A percentile compares a stretch with the other conserved stretches of the same genome.
phyloP scores from a whole-genome alignment of 2,888 invertebrate species.

The Mesorhabditis spiculigera region DNA sequence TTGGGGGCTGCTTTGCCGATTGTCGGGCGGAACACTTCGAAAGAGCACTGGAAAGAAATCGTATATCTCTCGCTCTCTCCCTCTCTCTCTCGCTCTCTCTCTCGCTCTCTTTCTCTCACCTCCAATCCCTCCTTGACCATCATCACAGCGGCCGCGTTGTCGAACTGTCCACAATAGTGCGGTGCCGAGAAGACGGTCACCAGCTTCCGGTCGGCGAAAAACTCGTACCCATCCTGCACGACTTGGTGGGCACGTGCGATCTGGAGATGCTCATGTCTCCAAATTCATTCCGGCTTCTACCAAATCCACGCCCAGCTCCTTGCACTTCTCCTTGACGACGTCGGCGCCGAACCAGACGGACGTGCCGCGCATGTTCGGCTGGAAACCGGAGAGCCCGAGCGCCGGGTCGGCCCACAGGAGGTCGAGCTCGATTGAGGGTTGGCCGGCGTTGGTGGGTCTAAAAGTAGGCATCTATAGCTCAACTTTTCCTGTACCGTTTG shows the following conservation, averaged over 20 bases:
- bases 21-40: not conserved
- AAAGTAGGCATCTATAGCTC: not conserved
- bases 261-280: constrained; percentile 6
- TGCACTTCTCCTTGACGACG: constrained; percentile 62
- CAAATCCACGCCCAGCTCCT: constrained; percentile 62
- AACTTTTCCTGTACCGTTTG: constrained; percentile 9
- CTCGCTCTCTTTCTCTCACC: too few species aligned
- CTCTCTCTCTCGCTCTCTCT: not conserved
- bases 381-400: constrained; percentile 16
- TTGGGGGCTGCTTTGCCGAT: not conserved
- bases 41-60: constrained; percentile 2
- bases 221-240: constrained; percentile 40
- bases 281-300: not conserved
- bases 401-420: constrained; percentile 33
- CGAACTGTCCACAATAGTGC: constrained; percentile 34
- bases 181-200: constrained; percentile 40
- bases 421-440: constrained; percentile 29
- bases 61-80: not conserved
- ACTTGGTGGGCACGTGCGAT: constrained; percentile 66
- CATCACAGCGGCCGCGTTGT: constrained; percentile 23
- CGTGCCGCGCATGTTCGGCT: constrained; percentile 60
- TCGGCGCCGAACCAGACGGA: constrained; percentile 65
- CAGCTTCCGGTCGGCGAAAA: constrained; percentile 22
- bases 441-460: constrained; percentile 17
- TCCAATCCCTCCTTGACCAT: constrained; percentile 17